phyloP scores from a whole-genome alignment of 2,888 invertebrate genomes.

The Pristionchus arcanus region DNA sequence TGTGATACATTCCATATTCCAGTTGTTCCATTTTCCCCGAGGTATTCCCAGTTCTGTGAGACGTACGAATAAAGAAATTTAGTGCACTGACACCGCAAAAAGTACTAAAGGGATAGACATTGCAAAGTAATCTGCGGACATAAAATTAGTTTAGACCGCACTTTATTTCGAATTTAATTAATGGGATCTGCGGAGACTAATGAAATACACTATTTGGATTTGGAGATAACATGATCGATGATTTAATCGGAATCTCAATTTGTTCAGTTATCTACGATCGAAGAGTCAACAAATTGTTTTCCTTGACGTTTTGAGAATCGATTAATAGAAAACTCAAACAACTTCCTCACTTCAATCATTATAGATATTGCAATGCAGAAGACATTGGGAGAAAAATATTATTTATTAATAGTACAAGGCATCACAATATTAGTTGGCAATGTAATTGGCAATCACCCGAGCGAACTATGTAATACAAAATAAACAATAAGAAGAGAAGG shows the following conservation, averaged over 20 bases:
- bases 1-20: constrained; percentile 21
- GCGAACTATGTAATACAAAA: not conserved
- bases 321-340: too few species aligned
- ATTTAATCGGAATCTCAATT: not conserved
- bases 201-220: not conserved
- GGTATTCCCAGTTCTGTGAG: not conserved
- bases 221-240: too few species aligned
- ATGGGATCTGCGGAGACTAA: not conserved
- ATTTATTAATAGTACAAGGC: too few species aligned
- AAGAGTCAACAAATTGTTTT: too few species aligned
- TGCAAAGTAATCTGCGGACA: not conserved
- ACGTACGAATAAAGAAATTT: not conserved
- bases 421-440: too few species aligned
- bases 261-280: not conserved
- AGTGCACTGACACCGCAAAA: not conserved
- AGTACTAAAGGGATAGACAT: not conserved
- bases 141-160: not conserved
- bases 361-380: too few species aligned
- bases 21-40: not conserved
- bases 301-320: too few species aligned
- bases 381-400: too few species aligned
- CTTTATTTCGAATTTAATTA: not conserved
- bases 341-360: too few species aligned
- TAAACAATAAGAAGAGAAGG: not conserved
- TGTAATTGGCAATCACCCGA: not conserved